Evolutionary conservation across 35 echinoderm and acorn worm species (phyloP).

Genomic region (Apostichopus californicus): DNA sequence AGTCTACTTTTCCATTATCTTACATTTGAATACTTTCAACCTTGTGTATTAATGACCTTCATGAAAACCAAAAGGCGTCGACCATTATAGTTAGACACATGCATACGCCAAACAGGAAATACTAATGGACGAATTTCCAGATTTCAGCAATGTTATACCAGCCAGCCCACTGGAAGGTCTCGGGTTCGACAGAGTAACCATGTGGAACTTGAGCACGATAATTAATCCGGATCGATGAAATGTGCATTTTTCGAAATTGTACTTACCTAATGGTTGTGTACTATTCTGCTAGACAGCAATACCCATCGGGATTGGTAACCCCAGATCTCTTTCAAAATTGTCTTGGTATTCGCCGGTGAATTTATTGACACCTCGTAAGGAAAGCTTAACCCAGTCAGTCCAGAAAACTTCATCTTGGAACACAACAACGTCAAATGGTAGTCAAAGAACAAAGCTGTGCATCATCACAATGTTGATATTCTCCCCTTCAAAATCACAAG

Average conservation of each 20-base stretch:
- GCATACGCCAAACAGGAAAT: no score
- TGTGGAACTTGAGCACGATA: no score
- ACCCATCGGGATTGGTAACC: slow-evolving; percentile 58
- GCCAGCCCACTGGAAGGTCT: no score
- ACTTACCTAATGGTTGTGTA: slow-evolving; percentile 74
- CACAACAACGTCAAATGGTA: slow-evolving; percentile 87
- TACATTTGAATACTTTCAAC: no score
- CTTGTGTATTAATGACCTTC: no score
- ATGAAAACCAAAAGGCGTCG: no score
- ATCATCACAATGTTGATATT: slow-evolving; percentile 32
- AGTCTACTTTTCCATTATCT: no score
- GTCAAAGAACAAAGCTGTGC: slow-evolving; percentile 44
- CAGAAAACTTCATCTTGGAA: slow-evolving; percentile 91
- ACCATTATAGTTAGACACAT: no score
- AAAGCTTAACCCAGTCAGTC: slow-evolving; percentile 82
- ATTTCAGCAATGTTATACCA: no score
- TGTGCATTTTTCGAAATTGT: background rate
- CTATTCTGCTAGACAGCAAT: slow-evolving; percentile 68
- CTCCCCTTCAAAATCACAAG: slow-evolving; percentile 68
- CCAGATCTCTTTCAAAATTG: slow-evolving; percentile 41
- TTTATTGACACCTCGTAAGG: slow-evolving; percentile 73
- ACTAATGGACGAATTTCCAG: no score
- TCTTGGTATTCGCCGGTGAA: slow-evolving; percentile 69
- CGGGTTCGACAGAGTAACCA: no score
- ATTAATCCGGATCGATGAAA: no score